phyloP scores from a whole-genome alignment of 37 sponge, comb jelly and placozoan genomes.

The Geodia barretti region DNA sequence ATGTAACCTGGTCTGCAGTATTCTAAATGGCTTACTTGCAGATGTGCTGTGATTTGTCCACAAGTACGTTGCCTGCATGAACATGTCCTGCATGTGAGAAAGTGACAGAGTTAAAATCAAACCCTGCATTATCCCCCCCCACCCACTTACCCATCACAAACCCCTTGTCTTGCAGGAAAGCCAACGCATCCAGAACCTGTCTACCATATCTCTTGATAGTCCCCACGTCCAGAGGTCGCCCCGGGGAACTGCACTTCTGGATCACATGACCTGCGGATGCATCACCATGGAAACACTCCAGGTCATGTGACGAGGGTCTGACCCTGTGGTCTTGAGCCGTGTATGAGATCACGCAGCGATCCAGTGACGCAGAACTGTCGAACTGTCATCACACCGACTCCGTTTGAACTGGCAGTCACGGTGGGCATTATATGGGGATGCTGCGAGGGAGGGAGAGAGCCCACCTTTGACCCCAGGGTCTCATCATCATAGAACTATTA shows the following conservation, averaged over 20 bases:
- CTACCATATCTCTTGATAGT: slow-evolving; percentile 66
- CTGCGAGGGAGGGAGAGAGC: slow-evolving; percentile 18
- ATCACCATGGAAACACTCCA: not conserved
- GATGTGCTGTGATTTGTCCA: slow-evolving; percentile 46
- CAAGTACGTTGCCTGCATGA: slow-evolving; percentile 79
- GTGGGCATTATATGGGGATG: slow-evolving; percentile 80
- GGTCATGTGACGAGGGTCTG: no score
- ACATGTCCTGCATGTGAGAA: slow-evolving; percentile 63
- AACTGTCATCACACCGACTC: slow-evolving; percentile 61
- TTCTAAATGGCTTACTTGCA: slow-evolving; percentile 64
- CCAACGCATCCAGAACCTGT: slow-evolving; percentile 80
- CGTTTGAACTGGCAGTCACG: slow-evolving; percentile 58
- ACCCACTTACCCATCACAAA: slow-evolving; percentile 66
- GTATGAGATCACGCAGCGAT: slow-evolving; percentile 73
- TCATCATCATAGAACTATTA: not conserved
- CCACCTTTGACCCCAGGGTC: not conserved
- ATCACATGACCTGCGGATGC: slow-evolving; percentile 14
- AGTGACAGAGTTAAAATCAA: not conserved
- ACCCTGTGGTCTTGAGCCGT: slow-evolving; percentile 21
- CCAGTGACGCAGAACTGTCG: slow-evolving; percentile 50
- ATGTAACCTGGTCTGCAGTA: no score
- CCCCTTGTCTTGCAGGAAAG: slow-evolving; percentile 76
- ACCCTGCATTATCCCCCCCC: no score
- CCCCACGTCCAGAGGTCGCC: slow-evolving; percentile 3
- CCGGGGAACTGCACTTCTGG: slow-evolving; percentile 52